Percentiles rank a stretch among this genome's conserved stretches.
phyloP scores from a whole-genome alignment of 2,113 vertebrate species.

The Anhinga rufa region DNA sequence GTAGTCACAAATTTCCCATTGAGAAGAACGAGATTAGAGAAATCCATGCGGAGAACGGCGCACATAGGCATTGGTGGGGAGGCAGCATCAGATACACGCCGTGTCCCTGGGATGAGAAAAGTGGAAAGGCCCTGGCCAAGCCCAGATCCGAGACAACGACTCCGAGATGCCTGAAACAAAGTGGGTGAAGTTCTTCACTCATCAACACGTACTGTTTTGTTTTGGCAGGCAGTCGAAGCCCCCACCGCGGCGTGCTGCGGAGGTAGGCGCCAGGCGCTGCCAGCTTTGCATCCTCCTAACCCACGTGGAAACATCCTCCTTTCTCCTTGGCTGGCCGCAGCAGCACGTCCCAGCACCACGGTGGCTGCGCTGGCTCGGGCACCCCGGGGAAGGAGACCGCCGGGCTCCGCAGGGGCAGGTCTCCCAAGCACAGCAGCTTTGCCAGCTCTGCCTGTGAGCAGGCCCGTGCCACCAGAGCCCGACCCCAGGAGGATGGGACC shows the following conservation, averaged over 20 bases:
- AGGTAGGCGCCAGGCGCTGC: not conserved
- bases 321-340: not conserved
- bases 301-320: not conserved
- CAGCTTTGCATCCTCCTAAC: not conserved
- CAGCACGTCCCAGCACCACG: not conserved
- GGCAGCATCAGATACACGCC: rapidly evolving
- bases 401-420: not conserved
- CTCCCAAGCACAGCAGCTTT: not conserved
- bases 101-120: not conserved
- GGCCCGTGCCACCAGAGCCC: not conserved
- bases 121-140: not conserved
- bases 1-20: not conserved
- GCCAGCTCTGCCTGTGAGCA: not conserved
- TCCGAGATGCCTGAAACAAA: not conserved
- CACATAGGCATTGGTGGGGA: not conserved
- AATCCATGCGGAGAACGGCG: rapidly evolving
- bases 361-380: not conserved
- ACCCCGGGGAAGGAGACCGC: not conserved
- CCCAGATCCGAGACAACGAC: rapidly evolving
- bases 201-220: not conserved
- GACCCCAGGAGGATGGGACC: not conserved
- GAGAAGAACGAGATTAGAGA: not conserved
- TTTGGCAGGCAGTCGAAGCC: not conserved
- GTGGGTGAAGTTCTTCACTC: not conserved
- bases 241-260: not conserved